Conservation (phyloP, 2,113 vertebrate genomes). For the Barbus barbus region DNA sequence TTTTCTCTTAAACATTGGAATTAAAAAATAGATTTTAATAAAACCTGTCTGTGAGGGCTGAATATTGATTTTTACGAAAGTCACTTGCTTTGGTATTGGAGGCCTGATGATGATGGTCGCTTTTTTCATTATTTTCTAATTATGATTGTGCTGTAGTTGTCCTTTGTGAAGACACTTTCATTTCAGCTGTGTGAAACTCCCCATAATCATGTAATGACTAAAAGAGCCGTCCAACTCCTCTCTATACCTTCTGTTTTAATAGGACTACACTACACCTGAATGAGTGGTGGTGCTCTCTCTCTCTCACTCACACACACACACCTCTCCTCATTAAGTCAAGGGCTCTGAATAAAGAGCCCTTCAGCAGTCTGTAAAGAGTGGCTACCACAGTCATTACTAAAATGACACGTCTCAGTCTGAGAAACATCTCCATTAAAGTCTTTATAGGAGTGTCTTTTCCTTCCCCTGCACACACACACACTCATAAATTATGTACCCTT, state of each 20-base stretch:
- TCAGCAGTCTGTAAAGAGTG: constrained; percentile 30
- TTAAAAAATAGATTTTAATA: constrained; percentile 20
- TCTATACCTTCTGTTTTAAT: constrained; percentile 9
- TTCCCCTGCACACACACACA: not conserved
- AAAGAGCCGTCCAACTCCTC: not conserved
- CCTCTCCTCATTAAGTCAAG: constrained; percentile 20
- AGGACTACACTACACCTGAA: constrained; percentile 14
- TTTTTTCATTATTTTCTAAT: constrained; percentile 42
- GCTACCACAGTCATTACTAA: constrained; percentile 33
- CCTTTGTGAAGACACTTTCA: constrained; percentile 27
- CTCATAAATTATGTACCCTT: not conserved
- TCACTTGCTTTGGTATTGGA: constrained; percentile 2
- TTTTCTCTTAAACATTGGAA: not conserved
- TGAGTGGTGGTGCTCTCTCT: not conserved
- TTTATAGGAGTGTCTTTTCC: constrained; percentile 5
- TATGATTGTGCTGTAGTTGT: constrained; percentile 25
- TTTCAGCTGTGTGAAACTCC: not conserved
- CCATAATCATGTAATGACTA: constrained; percentile 21
- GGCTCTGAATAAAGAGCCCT: constrained; percentile 22
- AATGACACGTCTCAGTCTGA: not conserved
- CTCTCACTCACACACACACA: not conserved
- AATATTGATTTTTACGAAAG: constrained; percentile 32
- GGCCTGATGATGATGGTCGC: constrained; percentile 15
- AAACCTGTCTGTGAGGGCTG: not conserved
- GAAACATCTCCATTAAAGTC: constrained; percentile 32